A percentile compares a stretch with the other conserved stretches of the same genome.
These are phyloP conservation scores for Sminthopsis crassicaudata DNA, from an alignment of 2,113 vertebrate genomes.

Conservation along the genomic window DNA sequence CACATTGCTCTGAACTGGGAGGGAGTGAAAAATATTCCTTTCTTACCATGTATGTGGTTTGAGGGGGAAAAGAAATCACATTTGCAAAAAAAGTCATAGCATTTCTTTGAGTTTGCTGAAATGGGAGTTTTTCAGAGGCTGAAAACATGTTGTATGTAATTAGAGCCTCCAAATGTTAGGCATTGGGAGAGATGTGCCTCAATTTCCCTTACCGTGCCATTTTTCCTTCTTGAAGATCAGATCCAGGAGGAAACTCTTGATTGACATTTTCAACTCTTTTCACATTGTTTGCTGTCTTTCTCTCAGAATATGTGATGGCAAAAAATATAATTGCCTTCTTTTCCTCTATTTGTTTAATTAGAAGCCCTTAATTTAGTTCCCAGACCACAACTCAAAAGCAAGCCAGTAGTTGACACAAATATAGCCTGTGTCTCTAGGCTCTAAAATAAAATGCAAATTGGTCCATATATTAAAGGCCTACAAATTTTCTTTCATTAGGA, in stretches of 20 bases:
- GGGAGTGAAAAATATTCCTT: not conserved
- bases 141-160: not conserved
- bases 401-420: not conserved
- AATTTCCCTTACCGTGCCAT: conserved; percentile 17
- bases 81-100: conserved; percentile 10
- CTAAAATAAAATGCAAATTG: not conserved
- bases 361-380: not conserved
- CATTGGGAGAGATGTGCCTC: conserved; percentile 15
- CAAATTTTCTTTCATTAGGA: not conserved
- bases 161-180: conserved; percentile 4
- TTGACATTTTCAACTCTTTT: not conserved
- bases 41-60: not conserved
- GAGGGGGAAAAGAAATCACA: not conserved
- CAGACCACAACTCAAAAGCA: not conserved
- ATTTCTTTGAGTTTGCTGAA: conserved; percentile 31
- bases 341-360: not conserved
- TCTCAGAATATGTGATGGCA: not conserved
- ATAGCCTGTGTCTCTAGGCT: not conserved
- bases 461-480: not conserved
- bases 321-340: not conserved
- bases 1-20: not conserved
- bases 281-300: not conserved
- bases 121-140: conserved; percentile 33
- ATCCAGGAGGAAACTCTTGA: not conserved
- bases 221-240: conserved; percentile 18